These are phyloP conservation scores for Cryptotis parvus DNA, from an alignment of 2,113 vertebrate species.

Conservation along the genomic window DNA sequence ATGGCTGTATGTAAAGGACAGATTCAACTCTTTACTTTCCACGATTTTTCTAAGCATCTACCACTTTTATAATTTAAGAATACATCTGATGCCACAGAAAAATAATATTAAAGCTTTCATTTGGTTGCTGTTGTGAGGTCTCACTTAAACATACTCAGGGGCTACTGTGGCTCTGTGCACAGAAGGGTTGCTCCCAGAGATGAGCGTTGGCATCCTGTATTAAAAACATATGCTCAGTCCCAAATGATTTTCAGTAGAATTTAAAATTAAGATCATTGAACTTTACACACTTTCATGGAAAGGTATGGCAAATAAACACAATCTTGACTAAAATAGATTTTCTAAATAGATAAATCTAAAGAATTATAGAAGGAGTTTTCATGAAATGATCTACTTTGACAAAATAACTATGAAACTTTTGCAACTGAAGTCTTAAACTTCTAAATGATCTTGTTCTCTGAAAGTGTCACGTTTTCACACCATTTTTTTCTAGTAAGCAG, in stretches of 20 bases:
- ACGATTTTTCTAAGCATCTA: not conserved
- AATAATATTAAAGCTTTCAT: no score
- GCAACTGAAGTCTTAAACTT: not conserved
- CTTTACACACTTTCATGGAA: not conserved
- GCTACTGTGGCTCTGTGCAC: no score
- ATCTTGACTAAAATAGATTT: not conserved
- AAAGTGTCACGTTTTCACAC: slow-evolving; percentile 9
- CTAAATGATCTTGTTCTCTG: not conserved
- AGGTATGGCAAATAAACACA: not conserved
- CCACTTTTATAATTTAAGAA: slow-evolving; percentile 1
- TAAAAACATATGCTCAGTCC: no score
- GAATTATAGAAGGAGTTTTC: not conserved
- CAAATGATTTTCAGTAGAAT: not conserved
- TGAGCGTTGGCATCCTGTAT: no score
- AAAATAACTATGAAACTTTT: slow-evolving; percentile 1
- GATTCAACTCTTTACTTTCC: no score
- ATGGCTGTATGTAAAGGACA: not conserved
- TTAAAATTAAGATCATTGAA: not conserved
- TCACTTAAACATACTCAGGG: no score
- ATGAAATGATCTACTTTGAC: not conserved
- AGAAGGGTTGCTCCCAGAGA: no score
- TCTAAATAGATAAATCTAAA: not conserved
- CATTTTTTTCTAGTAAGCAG: not conserved
- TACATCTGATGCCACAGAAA: not conserved
- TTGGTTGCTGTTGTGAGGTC: no score